phyloP scores from a whole-genome alignment of 2,888 invertebrate genomes.

The Eucriotettix oculatus region DNA sequence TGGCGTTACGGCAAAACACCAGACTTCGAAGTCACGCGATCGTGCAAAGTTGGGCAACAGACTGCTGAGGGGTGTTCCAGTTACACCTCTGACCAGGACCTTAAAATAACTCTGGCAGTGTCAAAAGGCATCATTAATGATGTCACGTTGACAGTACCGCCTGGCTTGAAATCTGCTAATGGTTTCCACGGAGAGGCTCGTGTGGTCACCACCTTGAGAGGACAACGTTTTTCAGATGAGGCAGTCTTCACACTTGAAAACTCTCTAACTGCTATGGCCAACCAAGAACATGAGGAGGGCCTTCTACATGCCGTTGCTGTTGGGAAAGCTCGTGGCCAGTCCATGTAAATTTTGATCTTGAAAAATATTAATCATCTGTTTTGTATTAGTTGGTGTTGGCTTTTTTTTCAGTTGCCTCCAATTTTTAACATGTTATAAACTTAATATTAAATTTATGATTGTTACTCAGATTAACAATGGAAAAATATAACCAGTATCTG shows the following conservation, averaged over 20 bases:
- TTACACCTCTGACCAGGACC: constrained; percentile 25
- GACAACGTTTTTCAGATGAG: constrained; percentile 46
- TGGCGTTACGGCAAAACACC: constrained; percentile 84
- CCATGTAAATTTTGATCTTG: too few species aligned
- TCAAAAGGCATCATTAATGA: constrained; percentile 47
- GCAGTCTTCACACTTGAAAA: constrained; percentile 39
- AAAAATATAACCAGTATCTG: too few species aligned
- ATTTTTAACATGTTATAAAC: too few species aligned
- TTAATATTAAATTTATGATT: too few species aligned
- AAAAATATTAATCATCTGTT: too few species aligned
- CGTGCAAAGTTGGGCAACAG: constrained; percentile 37
- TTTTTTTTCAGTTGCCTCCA: too few species aligned
- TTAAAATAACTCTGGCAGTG: constrained; percentile 45
- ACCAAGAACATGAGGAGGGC: not conserved
- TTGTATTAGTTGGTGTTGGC: too few species aligned
- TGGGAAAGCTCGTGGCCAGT: not conserved
- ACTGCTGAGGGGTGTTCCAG: constrained; percentile 15
- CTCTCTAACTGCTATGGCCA: constrained; percentile 19
- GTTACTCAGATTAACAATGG: too few species aligned
- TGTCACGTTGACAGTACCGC: constrained; percentile 45
- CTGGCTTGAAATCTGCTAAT: constrained; percentile 34
- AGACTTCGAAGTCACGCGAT: constrained; percentile 53
- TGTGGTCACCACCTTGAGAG: constrained; percentile 45
- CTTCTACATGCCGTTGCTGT: not conserved
- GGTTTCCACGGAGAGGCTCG: constrained; percentile 46